Percentiles rank a stretch among this genome's conserved stretches.
These are phyloP conservation scores for Syngnathoides biaculeatus DNA, from an alignment of 2,113 vertebrate species.

Conservation along the genomic window DNA sequence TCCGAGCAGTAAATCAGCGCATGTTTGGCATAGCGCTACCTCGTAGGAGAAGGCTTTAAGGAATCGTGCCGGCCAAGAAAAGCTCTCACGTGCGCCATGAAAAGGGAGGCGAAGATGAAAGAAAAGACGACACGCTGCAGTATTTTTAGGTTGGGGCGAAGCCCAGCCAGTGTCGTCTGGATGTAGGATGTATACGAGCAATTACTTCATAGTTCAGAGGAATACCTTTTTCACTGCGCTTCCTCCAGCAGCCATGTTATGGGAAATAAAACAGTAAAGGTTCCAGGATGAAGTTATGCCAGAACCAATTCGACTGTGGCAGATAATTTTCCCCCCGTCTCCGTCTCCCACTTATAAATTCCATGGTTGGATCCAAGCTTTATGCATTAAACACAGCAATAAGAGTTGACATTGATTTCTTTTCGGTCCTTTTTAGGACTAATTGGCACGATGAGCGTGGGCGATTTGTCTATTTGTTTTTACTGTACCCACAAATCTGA, in stretches of 20 bases:
- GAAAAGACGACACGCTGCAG: slow-evolving; percentile 25
- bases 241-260: slow-evolving; percentile 36
- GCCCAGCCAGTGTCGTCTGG: slow-evolving; percentile 46
- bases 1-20: slow-evolving; percentile 63
- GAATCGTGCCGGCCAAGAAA: slow-evolving; percentile 53
- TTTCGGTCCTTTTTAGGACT: slow-evolving; percentile 41
- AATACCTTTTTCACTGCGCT: slow-evolving; percentile 53
- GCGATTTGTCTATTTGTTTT: background rate
- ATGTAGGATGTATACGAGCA: slow-evolving; percentile 47
- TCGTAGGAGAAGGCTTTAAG: slow-evolving; percentile 40
- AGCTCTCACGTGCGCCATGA: slow-evolving; percentile 56
- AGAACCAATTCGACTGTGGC: slow-evolving; percentile 49
- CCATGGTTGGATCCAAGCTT: slow-evolving; percentile 24
- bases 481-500: slow-evolving; percentile 4
- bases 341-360: slow-evolving; percentile 24
- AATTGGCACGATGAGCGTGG: slow-evolving; percentile 36
- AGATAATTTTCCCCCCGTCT: slow-evolving; percentile 43
- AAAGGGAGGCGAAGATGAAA: slow-evolving; percentile 54
- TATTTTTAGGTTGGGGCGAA: slow-evolving; percentile 56
- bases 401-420: slow-evolving; percentile 51
- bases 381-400: slow-evolving; percentile 45
- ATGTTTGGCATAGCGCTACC: slow-evolving; percentile 57
- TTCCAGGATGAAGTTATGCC: slow-evolving; percentile 42
- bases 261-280: slow-evolving; percentile 62
- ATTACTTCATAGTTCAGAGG: slow-evolving; percentile 55